These are phyloP conservation scores for Netelia inedita DNA, from an alignment of 2,888 invertebrate species.

Conservation along the genomic window DNA sequence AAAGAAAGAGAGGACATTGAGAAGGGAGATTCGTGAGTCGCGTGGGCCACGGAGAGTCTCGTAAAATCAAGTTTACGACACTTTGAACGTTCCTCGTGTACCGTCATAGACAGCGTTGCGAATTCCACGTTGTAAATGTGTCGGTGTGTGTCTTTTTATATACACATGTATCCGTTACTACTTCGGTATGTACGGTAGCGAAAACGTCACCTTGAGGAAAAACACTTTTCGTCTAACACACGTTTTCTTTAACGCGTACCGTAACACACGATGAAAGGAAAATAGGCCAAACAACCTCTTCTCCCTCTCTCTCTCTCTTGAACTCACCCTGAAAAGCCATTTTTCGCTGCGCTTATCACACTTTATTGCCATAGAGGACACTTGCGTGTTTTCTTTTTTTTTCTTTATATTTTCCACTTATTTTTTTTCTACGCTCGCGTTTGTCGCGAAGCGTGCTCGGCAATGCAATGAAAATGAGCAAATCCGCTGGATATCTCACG, in stretches of 20 bases:
- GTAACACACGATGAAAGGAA: background rate
- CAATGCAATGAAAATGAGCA: background rate
- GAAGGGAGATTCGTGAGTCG: slow-evolving; percentile 5
- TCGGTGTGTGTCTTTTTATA: background rate
- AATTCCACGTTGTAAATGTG: background rate
- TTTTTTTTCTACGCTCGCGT: background rate
- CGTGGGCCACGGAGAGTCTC: slow-evolving; percentile 36
- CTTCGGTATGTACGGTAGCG: slow-evolving; percentile 16
- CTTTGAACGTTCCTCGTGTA: slow-evolving; percentile 31
- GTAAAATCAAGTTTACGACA: slow-evolving; percentile 60
- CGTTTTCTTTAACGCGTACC: background rate
- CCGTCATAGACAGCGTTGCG: slow-evolving; percentile 11
- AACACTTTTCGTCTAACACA: slow-evolving; percentile 9
- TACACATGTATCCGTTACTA: background rate
- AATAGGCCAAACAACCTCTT: slow-evolving; percentile 6
- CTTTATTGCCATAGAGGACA: slow-evolving; percentile 27
- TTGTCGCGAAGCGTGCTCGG: background rate
- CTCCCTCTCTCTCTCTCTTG: background rate
- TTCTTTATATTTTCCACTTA: background rate
- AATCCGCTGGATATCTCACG: background rate
- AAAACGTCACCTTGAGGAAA: background rate
- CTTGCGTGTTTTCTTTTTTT: slow-evolving; percentile 1
- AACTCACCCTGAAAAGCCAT: slow-evolving; percentile 13
- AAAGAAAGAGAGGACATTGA: slow-evolving; percentile 22
- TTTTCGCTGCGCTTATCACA: slow-evolving; percentile 17